phyloP scores from a whole-genome alignment of 2,888 invertebrate species.

The Alviniconcha strummeri region DNA sequence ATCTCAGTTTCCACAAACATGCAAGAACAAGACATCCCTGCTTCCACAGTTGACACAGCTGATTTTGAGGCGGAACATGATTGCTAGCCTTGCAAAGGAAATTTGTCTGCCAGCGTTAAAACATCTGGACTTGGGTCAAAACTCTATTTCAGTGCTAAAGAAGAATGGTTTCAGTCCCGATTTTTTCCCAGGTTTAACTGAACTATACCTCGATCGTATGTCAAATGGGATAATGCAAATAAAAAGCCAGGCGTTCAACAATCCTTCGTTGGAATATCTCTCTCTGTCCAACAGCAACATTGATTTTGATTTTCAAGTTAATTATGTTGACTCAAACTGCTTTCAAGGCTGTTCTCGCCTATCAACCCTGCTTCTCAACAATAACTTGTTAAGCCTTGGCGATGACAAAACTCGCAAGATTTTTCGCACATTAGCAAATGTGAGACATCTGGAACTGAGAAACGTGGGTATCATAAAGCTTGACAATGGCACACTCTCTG shows the following conservation, averaged over 20 bases:
- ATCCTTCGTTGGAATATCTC: not conserved
- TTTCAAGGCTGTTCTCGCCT: constrained; percentile 21
- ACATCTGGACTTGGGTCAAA: not conserved
- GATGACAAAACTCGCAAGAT: not conserved
- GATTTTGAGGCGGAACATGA: constrained; percentile 11
- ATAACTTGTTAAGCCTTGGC: constrained; percentile 1
- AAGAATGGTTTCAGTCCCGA: not conserved
- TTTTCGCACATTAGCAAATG: too few species aligned
- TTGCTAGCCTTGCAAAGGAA: not conserved
- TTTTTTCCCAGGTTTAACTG: constrained; percentile 6
- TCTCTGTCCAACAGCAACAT: constrained; percentile 27
- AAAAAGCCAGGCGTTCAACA: constrained; percentile 13
- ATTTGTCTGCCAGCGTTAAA: constrained; percentile 22
- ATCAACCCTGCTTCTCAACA: constrained; percentile 6
- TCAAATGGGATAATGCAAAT: constrained; percentile 8
- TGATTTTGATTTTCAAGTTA: constrained; percentile 10
- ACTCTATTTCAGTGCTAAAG: constrained; percentile 22
- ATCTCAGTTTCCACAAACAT: constrained; percentile 22
- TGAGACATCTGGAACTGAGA: too few species aligned
- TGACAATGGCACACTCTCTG: too few species aligned
- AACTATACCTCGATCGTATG: constrained; percentile 22
- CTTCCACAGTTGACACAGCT: constrained; percentile 24
- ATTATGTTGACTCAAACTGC: not conserved
- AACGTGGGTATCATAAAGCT: too few species aligned
- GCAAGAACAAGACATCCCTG: not conserved